phyloP scores from a whole-genome alignment of 2,113 vertebrate genomes.

The Ramphastos sulfuratus region DNA sequence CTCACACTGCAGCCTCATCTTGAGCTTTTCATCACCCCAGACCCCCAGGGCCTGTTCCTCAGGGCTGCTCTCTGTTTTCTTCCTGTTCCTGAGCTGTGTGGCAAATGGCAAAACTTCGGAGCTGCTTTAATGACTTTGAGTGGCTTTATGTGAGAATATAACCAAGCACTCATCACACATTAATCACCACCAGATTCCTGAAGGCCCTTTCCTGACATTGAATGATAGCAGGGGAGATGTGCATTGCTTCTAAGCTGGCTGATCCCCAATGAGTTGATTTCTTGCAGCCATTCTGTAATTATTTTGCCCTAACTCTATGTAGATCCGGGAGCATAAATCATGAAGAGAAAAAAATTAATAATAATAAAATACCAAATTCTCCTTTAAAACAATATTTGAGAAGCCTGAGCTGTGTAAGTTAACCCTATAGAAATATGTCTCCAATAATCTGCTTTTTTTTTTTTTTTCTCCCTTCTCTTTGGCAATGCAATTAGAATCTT shows the following conservation, averaged over 20 bases:
- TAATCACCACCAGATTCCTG: slow-evolving; percentile 8
- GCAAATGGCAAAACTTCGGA: not conserved
- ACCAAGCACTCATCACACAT: not conserved
- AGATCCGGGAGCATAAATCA: slow-evolving; percentile 38
- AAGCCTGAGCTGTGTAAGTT: slow-evolving; percentile 2
- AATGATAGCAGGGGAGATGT: not conserved
- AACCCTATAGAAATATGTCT: slow-evolving; percentile 57
- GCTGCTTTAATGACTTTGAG: not conserved
- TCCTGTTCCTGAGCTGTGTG: not conserved
- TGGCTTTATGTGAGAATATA: not conserved
- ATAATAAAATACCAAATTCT: slow-evolving; percentile 6
- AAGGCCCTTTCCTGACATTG: not conserved
- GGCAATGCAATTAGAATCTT: slow-evolving; percentile 52
- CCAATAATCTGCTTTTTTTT: slow-evolving; percentile 27
- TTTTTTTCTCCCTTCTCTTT: too few species aligned
- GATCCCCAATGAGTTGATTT: not conserved
- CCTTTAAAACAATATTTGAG: slow-evolving; percentile 48
- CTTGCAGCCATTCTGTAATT: slow-evolving; percentile 14
- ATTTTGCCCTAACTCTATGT: slow-evolving; percentile 8
- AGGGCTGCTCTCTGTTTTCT: not conserved
- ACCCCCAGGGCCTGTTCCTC: too few species aligned
- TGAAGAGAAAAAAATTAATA: not conserved
- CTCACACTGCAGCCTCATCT: too few species aligned
- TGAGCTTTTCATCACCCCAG: too few species aligned
- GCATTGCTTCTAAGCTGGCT: not conserved